Conservation (phyloP, 2,888 invertebrate species). For the Zaprionus obscuricornis region DNA sequence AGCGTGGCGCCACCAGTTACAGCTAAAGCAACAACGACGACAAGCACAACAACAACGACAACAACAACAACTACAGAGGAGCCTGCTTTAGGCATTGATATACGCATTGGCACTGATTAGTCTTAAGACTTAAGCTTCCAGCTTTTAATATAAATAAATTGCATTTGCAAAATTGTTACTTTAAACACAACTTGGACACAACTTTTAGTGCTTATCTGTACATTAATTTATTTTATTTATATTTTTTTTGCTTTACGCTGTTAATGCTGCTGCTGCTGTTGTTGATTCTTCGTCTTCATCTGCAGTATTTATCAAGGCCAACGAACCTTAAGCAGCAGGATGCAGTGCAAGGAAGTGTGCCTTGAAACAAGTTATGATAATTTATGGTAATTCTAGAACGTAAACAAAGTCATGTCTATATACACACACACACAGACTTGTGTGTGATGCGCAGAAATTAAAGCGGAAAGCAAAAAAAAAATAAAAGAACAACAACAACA, state of each 20-base stretch:
- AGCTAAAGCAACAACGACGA: background rate
- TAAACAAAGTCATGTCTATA: conserved; percentile 66
- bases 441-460: conserved; percentile 12
- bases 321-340: conserved; percentile 22
- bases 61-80: conserved; percentile 48
- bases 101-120: conserved; percentile 60
- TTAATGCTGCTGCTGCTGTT: too few species aligned
- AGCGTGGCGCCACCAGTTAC: conserved; percentile 7
- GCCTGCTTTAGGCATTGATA: conserved; percentile 64
- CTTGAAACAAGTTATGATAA: conserved; percentile 49
- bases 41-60: conserved; percentile 4
- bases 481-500: conserved; percentile 4
- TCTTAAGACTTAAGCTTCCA: conserved; percentile 10
- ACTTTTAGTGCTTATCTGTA: conserved; percentile 11
- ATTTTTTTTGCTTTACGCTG: too few species aligned
- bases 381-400: conserved; percentile 62
- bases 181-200: conserved; percentile 31
- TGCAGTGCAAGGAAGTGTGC: conserved; percentile 41
- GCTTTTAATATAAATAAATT: conserved; percentile 8
- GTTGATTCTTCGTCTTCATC: too few species aligned
- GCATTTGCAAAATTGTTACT: conserved; percentile 47
- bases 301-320: too few species aligned
- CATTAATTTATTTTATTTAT: conserved; percentile 12
- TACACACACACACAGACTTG: too few species aligned
- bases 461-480: conserved; percentile 5